Conservation (phyloP, 2,888 invertebrate species). For the Plagodis pulveraria region DNA sequence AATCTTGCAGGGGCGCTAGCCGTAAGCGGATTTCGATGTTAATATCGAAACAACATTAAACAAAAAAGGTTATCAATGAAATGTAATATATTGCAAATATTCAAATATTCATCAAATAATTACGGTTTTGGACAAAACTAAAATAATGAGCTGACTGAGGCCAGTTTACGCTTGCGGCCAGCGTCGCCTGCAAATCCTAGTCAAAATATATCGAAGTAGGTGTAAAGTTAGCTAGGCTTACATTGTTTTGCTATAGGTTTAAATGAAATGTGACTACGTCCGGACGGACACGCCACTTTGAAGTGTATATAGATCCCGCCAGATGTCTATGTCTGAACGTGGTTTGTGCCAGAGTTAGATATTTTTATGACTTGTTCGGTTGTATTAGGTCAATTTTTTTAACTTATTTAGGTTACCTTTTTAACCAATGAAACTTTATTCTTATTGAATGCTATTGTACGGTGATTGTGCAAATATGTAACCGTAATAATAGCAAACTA, state of each 20-base stretch:
- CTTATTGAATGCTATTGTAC: too few relatives aligned
- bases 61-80: too few relatives aligned
- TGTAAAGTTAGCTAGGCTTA: slow-evolving; percentile 28
- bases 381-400: too few relatives aligned
- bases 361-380: too few relatives aligned
- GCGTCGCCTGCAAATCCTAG: slow-evolving; percentile 21
- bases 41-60: not conserved
- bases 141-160: not conserved
- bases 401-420: too few relatives aligned
- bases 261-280: slow-evolving; percentile 7
- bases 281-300: slow-evolving; percentile 5
- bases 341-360: slow-evolving; percentile 7
- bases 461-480: too few relatives aligned
- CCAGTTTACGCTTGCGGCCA: slow-evolving; percentile 11
- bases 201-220: slow-evolving; percentile 27
- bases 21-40: not conserved
- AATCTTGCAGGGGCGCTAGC: slow-evolving; percentile 20
- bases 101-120: too few relatives aligned
- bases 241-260: slow-evolving; percentile 23
- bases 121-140: too few relatives aligned
- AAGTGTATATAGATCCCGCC: slow-evolving; percentile 10
- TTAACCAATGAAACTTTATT: too few relatives aligned
- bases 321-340: not conserved
- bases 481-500: too few relatives aligned
- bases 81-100: too few relatives aligned